Evolutionary conservation across 2,797 vertebrate genomes (phyloP).

Genomic region (Liasis olivaceus): DNA sequence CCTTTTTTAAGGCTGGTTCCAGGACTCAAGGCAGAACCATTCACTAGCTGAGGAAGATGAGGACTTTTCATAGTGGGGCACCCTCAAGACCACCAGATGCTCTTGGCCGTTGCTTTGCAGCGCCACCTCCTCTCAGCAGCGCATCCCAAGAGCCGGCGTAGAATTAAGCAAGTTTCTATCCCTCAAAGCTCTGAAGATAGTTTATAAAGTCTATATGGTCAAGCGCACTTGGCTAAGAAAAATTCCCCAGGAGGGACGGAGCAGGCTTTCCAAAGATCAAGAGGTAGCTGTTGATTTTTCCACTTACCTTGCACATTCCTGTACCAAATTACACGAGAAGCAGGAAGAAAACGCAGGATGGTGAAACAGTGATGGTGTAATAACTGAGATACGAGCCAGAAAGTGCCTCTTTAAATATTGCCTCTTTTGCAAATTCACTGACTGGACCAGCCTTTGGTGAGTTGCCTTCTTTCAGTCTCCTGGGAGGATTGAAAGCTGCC

Average conservation of each 20-base stretch:
- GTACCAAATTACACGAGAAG: neutral
- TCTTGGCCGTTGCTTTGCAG: neutral
- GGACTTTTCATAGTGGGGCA: constrained; percentile 16
- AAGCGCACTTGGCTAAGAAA: neutral
- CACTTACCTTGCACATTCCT: neutral
- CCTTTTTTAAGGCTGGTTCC: constrained; percentile 79
- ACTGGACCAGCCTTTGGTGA: neutral
- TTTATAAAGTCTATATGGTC: neutral
- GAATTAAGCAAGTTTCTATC: neutral
- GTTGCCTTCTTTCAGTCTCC: neutral
- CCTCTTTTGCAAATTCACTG: neutral
- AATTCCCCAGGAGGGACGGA: neutral
- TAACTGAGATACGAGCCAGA: neutral
- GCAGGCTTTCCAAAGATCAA: neutral
- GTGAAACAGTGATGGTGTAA: neutral
- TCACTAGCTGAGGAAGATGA: constrained; percentile 67
- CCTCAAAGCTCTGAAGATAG: neutral
- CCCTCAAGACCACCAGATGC: neutral
- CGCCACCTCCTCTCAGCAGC: too few species aligned
- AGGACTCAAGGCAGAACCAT: constrained; percentile 61
- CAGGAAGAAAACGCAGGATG: neutral
- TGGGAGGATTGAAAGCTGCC: neutral
- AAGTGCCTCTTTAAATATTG: neutral
- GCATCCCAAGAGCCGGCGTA: neutral
- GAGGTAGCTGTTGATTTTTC: neutral